Evolutionary conservation across 2,113 vertebrate species (phyloP).

Genomic region (Chiloscyllium plagiosum): DNA sequence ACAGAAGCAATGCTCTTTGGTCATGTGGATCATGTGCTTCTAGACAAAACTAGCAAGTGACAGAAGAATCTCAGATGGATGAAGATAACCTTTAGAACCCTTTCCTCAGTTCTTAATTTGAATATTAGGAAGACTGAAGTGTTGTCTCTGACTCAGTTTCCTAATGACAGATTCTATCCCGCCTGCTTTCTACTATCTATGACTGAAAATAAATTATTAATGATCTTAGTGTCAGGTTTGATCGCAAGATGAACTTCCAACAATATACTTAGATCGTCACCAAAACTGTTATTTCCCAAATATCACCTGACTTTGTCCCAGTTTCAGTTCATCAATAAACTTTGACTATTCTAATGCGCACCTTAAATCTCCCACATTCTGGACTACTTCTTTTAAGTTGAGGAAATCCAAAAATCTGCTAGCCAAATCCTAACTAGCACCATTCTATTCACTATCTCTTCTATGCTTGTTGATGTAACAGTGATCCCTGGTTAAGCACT

Average conservation of each 20-base stretch:
- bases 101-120: neutral
- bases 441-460: neutral
- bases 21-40: neutral
- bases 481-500: too few relatives aligned
- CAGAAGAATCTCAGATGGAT: neutral
- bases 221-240: neutral
- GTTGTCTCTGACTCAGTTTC: neutral
- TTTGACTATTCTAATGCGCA: neutral
- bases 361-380: neutral
- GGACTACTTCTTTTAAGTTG: neutral
- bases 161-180: neutral
- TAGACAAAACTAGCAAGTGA: neutral
- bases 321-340: neutral
- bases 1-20: neutral
- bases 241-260: neutral
- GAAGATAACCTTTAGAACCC: neutral
- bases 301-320: neutral
- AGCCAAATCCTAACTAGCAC: neutral
- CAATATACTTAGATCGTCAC: neutral
- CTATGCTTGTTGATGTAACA: neutral
- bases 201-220: neutral
- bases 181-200: neutral
- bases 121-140: neutral
- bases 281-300: neutral
- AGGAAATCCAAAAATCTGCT: neutral